Base-by-base conservation (phyloP, 37 sponge, comb jelly and placozoan species). In the Ephydatia muelleri region DNA sequence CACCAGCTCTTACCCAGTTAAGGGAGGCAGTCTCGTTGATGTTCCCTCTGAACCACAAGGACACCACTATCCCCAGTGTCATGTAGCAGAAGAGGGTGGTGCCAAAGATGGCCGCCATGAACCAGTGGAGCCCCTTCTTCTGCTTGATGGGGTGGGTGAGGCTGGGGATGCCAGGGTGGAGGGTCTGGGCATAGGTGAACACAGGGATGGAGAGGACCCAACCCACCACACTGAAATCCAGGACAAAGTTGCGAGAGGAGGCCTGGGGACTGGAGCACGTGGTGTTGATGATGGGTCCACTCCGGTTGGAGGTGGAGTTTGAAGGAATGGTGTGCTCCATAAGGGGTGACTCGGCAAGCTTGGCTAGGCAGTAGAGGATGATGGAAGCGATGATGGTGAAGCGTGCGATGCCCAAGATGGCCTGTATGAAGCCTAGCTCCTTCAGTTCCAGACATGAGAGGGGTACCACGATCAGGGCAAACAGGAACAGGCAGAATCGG, bases 151-250 rank as follows among this genome's bases (percentile, higher is more conserved):
- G 95, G 49, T 92, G 90, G 8, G 89, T 88, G 23, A 97, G 87
- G 0, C 92, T 67, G 19, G 97, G 85, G 5, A 97, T 90, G 6
- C 88, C 93, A 5, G 84, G 82, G 73, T 97, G 97, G 0, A 92
- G 82, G 69, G 92, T 88, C 28, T 86, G 85, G 32, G 97, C 92
- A 73, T 84, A 97, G 43, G 89, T 83, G 32, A 89, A 90, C 40
- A 97, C 89, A 0, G 97, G 97, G 12, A 97, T 87, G 32, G 90
- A 76, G 30, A 75, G 48, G 38, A 97, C 14, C 97, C 95, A 97
- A 27, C 83, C 82, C 65, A 79, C 80, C 57, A 79, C 65, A 31
- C 66, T 57, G 57, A 57, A 57, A 1, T 57, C 57, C 14, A 57
- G 57, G 12, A 57, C 57, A 57, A 57, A 57, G 57, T 57, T 57